Percentiles rank a stretch among this genome's conserved stretches.
Conservation (phyloP, 37 sponge, comb jelly and placozoan species). For the Crambe crambe region DNA sequence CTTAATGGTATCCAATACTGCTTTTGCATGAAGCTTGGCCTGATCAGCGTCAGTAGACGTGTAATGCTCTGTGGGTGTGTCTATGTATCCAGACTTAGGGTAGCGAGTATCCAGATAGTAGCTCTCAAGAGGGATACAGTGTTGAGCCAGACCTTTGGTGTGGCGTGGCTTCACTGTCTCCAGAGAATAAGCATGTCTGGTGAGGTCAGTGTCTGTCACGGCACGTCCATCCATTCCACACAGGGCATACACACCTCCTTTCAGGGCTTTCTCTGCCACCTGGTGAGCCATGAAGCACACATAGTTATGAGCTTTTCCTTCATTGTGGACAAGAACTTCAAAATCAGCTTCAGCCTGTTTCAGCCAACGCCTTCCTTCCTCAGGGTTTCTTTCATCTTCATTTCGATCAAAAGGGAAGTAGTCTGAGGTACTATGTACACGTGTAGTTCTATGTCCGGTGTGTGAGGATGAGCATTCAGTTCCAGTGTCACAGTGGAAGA, state of each 20-base stretch:
- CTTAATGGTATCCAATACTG: constrained; percentile 17
- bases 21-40: constrained; percentile 30
- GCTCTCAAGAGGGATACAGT: constrained; percentile 17
- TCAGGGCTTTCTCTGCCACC: constrained; percentile 71
- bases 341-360: constrained; percentile 42
- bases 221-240: constrained; percentile 42
- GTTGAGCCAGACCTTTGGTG: constrained; percentile 1
- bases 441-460: not conserved
- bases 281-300: constrained; percentile 74
- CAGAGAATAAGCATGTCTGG: constrained; percentile 23
- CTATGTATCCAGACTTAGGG: constrained; percentile 11
- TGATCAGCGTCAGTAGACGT: not conserved
- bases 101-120: constrained; percentile 49
- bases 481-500: no score
- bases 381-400: not conserved
- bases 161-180: constrained; percentile 3
- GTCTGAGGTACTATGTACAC: not conserved
- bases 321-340: not conserved
- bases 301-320: not conserved
- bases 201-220: constrained; percentile 11
- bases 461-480: no score
- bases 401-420: not conserved
- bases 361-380: constrained; percentile 46
- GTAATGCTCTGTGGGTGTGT: constrained; percentile 21
- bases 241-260: no score